These are phyloP conservation scores for Muraenolepis orangiensis DNA, from an alignment of 2,797 vertebrate genomes.

Conservation along the genomic window DNA sequence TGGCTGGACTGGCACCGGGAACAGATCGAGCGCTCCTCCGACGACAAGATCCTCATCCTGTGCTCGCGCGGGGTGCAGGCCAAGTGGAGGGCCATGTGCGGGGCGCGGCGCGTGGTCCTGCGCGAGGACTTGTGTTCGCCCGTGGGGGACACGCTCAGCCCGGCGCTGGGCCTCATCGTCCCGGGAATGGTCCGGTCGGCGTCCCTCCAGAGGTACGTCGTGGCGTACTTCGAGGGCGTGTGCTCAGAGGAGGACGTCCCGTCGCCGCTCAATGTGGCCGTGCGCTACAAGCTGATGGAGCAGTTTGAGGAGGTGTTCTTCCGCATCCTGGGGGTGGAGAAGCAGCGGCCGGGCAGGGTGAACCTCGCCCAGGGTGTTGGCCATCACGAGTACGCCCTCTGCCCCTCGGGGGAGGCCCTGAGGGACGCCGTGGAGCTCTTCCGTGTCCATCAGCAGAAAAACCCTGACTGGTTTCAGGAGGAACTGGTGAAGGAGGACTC, in stretches of 20 bases:
- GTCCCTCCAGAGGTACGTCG: constrained; percentile 85
- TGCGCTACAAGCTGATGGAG: constrained; percentile 85
- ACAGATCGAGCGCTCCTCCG: constrained; percentile 74
- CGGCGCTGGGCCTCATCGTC: constrained; percentile 83
- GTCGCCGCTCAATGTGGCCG: constrained; percentile 79
- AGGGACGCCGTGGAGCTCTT: constrained; percentile 78
- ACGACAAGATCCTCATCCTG: constrained; percentile 85
- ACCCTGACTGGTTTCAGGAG: constrained; percentile 84
- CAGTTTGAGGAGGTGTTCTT: constrained; percentile 91
- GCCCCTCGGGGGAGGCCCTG: constrained; percentile 78
- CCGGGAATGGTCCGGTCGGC: constrained; percentile 80
- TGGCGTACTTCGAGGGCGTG: constrained; percentile 87
- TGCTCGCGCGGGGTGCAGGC: constrained; percentile 87
- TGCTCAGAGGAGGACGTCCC: constrained; percentile 81
- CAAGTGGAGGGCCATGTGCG: constrained; percentile 91
- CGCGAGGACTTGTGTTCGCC: constrained; percentile 77
- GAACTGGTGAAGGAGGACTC: constrained; percentile 59
- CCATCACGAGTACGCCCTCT: constrained; percentile 71
- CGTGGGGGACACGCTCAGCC: constrained; percentile 85
- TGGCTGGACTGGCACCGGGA: constrained; percentile 87
- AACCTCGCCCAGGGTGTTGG: constrained; percentile 76
- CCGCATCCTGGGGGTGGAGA: constrained; percentile 85
- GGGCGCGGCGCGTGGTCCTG: constrained; percentile 68
- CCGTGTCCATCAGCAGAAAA: constrained; percentile 71
- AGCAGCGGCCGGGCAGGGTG: constrained; percentile 80